phyloP scores from a whole-genome alignment of 2,797 vertebrate species.

The Chiloscyllium punctatum region DNA sequence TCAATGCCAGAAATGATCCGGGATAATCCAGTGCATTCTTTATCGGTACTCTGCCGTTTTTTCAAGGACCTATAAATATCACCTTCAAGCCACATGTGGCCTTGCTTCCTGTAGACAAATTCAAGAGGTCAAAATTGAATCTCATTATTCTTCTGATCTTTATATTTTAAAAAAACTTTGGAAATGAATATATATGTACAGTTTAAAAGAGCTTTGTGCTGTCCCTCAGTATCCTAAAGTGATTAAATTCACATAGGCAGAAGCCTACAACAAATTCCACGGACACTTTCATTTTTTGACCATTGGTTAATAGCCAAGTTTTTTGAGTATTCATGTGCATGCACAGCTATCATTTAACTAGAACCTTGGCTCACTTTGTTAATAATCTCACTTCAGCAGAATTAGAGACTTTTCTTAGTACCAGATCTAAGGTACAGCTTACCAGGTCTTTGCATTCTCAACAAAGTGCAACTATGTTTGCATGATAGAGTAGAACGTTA shows the following conservation, averaged over 20 bases:
- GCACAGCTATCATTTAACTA: neutral
- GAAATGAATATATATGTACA: constrained; percentile 2
- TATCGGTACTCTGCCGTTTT: constrained; percentile 53
- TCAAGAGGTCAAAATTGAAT: neutral
- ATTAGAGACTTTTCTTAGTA: neutral
- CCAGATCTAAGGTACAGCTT: neutral
- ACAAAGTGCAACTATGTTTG: neutral
- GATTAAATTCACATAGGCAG: neutral
- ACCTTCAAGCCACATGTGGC: constrained; percentile 75
- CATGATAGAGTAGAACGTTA: neutral
- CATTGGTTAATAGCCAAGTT: neutral
- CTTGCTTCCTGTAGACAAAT: constrained; percentile 71
- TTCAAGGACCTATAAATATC: constrained; percentile 69
- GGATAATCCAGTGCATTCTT: constrained; percentile 59
- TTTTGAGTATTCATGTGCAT: neutral
- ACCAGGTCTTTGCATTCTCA: neutral
- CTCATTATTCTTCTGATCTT: constrained; percentile 1
- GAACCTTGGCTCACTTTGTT: neutral
- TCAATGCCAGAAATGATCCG: constrained; percentile 76
- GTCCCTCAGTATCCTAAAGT: neutral
- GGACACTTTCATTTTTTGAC: neutral
- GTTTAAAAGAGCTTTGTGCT: neutral
- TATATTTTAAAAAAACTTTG: neutral
- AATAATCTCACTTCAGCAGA: neutral
- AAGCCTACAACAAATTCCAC: neutral